Conservation (phyloP, 2,888 invertebrate genomes). For the Aporophyla lueneburgensis region DNA sequence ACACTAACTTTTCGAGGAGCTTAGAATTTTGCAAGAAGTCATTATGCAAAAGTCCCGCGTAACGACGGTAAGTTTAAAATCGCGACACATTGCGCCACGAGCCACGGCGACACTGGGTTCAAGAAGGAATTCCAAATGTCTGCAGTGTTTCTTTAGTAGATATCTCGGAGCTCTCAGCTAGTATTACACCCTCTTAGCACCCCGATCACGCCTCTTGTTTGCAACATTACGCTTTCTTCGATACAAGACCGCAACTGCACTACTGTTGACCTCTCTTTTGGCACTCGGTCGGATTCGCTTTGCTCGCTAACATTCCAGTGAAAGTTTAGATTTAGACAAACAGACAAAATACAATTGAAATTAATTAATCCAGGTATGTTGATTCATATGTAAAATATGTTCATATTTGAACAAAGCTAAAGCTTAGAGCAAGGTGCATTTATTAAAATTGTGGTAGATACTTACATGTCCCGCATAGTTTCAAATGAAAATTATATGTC, state of each 20-base stretch:
- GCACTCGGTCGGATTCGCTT: constrained; percentile 3
- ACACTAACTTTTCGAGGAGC: constrained; percentile 45
- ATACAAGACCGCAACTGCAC: constrained; percentile 47
- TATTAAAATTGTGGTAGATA: background rate
- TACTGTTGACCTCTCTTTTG: constrained; percentile 40
- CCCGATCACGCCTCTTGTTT: constrained; percentile 60
- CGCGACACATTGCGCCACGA: constrained; percentile 59
- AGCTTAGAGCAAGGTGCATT: no score
- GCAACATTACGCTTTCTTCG: constrained; percentile 47
- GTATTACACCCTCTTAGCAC: constrained; percentile 33
- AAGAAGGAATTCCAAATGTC: constrained; percentile 59
- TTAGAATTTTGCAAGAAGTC: constrained; percentile 66
- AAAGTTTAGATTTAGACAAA: constrained; percentile 17
- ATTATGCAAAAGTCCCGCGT: constrained; percentile 72
- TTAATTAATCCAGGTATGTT: constrained; percentile 17
- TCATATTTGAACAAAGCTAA: constrained; percentile 14
- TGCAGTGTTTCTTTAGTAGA: constrained; percentile 52
- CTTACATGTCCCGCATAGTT: constrained; percentile 17
- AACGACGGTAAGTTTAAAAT: constrained; percentile 69
- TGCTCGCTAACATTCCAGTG: constrained; percentile 12
- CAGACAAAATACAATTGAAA: constrained; percentile 9
- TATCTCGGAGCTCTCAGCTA: constrained; percentile 42
- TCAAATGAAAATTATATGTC: constrained; percentile 50
- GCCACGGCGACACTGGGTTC: constrained; percentile 8
- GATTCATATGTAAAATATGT: constrained; percentile 1